Evolutionary conservation across 2,797 vertebrate species (phyloP), one percentile per base, ranked within the genome.

Genomic region (Epinephelus coioides): DNA sequence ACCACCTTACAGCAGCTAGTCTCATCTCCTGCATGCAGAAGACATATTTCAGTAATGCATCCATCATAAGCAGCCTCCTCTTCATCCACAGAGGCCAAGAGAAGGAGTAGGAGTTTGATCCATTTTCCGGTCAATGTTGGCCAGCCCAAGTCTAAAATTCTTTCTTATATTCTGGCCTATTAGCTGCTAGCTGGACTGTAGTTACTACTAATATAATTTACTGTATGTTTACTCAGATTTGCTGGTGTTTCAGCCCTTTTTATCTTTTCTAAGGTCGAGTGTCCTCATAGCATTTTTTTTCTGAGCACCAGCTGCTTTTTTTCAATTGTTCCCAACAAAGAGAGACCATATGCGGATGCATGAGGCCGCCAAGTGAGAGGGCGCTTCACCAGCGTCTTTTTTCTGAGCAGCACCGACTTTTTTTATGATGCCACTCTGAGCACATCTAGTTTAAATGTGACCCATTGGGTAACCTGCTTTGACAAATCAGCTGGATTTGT

Each of bases 11-110:
- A 57, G 30, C 59, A 80, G 23, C 25, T 50, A 54, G 27, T 57
- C 50, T 23, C 40, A 23, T 50, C 13, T 4, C 27, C 46, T 67
- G 15, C 61, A 71, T 50, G 55, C 54, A 63, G 13, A 61, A 57
- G 8, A 65, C 43, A 76, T 49, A 46, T 66, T 69, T 73, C 46
- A 60, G 19, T 71, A 73, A 80, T 75, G 23, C 44, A 43, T 60
- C 18, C 51, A 47, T 81, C 51, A 47, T 81, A 81, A 76, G 81
- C 47, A 81, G 49, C 21, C 19, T 47, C 46, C 50, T 69, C 23
- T 25, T 59, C 15, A 50, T 61, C 61, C 53, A 62, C 66, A 38
- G 25, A 25, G 34, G n/a, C 47, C 53, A n/a, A 62, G 30, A 63
- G 49, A 53, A 7, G 34, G 57, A 54, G 27, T 57, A 46, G 75